Base-by-base conservation (phyloP, 2,888 invertebrate species). In the Machimus rusticus region DNA sequence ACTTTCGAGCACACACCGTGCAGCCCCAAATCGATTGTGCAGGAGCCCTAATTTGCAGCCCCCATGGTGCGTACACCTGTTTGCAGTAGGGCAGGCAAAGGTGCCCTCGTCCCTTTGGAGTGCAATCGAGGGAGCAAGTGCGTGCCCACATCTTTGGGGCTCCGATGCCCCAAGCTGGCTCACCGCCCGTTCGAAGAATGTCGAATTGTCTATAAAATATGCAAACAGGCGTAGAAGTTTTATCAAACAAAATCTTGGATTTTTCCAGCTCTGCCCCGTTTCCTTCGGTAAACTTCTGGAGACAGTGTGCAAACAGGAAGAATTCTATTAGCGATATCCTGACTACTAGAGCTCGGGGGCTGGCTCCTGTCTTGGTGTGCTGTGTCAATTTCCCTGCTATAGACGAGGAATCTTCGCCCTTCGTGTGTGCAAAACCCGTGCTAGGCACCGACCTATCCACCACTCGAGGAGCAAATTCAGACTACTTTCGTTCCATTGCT, bases 371-470 rank as follows among this genome's bases (percentile, higher is more conserved):
- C 55, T 34, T 6, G 34, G n/a, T 51, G 55, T 81, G 81, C 43
- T n/a, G 81, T 84, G 57, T 66, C 23, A 28, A 66, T 66, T 66
- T 12, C 37, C 5, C 39, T 39, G n/a, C 57, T 66, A 74, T 84
- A 46, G 84, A 79, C 23, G 66, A 84, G 87, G 78, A 86, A 86
- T 66, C 86, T 87, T 74, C 23, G 84, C 78, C 81, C 76, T 84
- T 78, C 82, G 76, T 87, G 88, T 88, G 88, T 87, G 87, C 86
- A 81, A 87, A 86, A 86, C 84, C 31, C 81, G 88, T 88, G 77
- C 87, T 78, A 82, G 88, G 88, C 55, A 86, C 88, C 88, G 87
- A 86, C 87, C 87, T 86, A 76, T 86, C 85, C 88, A 66, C 66
- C 66, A 78, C 66, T 78, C 55, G 46, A 57, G 78, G 79, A 78